These are phyloP conservation scores for Peromyscus melanophrys DNA, from an alignment of 2,797 vertebrate species.

Conservation along the genomic window DNA sequence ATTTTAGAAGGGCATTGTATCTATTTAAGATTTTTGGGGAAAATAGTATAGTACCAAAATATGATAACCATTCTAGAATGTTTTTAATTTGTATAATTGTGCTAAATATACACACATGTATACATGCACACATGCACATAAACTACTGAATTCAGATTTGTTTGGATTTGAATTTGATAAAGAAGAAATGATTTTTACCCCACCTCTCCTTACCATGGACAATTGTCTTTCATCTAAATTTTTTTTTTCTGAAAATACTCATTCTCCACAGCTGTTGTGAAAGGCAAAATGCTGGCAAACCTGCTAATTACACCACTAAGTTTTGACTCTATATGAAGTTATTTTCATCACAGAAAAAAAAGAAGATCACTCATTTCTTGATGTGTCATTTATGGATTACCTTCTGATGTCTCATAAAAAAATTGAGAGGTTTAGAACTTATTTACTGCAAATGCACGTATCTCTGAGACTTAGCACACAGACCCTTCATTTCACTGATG, in stretches of 20 bases:
- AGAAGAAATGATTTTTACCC: background rate
- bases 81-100: background rate
- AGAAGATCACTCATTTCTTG: constrained; percentile 8
- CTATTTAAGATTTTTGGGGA: background rate
- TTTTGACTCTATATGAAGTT: background rate
- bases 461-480: background rate
- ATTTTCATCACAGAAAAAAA: background rate
- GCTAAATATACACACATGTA: background rate
- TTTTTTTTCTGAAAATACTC: background rate
- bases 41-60: background rate
- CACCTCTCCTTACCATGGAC: background rate
- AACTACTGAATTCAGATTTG: background rate
- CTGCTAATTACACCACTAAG: background rate
- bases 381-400: background rate
- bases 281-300: background rate
- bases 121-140: background rate
- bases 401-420: background rate
- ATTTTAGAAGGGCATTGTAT: background rate
- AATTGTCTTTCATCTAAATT: background rate
- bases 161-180: constrained; percentile 5
- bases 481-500: background rate
- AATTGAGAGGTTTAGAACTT: background rate
- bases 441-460: background rate
- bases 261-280: background rate
- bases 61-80: background rate